Base-by-base conservation (phyloP, 53 echinoderm and acorn worm genomes). In the Actinopyga echinites region DNA sequence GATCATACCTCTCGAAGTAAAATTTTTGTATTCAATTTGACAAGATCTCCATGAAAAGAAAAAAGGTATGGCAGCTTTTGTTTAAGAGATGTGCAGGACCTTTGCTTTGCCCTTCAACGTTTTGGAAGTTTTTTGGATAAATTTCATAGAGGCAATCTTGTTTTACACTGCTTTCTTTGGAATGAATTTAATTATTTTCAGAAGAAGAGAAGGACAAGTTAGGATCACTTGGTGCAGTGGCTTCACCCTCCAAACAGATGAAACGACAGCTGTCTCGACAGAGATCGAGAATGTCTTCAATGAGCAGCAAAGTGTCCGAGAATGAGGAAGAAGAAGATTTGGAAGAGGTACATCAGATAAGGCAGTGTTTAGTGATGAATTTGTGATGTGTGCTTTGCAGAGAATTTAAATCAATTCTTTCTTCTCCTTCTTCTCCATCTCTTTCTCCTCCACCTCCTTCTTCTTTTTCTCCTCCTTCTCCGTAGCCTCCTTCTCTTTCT, bases 221-320 rank as follows among this genome's bases (percentile, higher is more conserved):
- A 20, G 81, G 61, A 9, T 81, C 64, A 40, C 1, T 81, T 37
- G 15, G 37, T 2, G 61, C 37, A 10, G 81, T 63, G 40, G 64
- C 60, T 1, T 59, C 55, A n/a, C 83, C 75, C 33, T 75, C 83
- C 40, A 68, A 79, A 25, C 78, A 84, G 42, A 38, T 88, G 13
- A 57, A 75, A 15, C 33, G 84, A 13, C 89, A 88, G 74, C 57
- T 88, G 6, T 88, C 89, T 0, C 15, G 31, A 19, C 77, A 83
- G 75, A 82, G 66, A 29, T 88, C 89, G 21, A 82, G 89, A 5
- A 52, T 83, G 34, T 17, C 64, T 23, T 88, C 88, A 37, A 24
- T 59, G 25, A 62, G 83, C 49, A 88, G 87, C 25, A 35, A 30
- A 29, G 22, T 56, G 29, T 82, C 79, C 17, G 64, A 15, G 6